These are phyloP conservation scores for Semaprochilodus insignis DNA, from an alignment of 2,797 vertebrate genomes.

Conservation along the genomic window DNA sequence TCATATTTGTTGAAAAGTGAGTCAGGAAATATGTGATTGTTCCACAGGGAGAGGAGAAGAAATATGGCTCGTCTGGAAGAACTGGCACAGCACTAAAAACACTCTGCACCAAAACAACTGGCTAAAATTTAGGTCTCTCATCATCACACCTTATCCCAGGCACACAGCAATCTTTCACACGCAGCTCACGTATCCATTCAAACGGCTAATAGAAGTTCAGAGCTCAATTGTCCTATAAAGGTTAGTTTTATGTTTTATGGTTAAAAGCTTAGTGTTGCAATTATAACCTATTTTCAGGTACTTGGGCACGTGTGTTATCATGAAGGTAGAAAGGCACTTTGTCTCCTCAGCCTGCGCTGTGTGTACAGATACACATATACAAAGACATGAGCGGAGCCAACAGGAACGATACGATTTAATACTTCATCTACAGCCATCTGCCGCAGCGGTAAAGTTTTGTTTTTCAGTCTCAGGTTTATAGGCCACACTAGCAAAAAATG, in stretches of 20 bases:
- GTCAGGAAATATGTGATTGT: constrained; percentile 26
- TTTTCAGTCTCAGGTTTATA: not conserved
- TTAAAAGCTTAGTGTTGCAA: not conserved
- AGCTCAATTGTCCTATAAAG: not conserved
- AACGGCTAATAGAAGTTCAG: not conserved
- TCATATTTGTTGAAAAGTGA: constrained; percentile 22
- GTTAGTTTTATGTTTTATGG: not conserved
- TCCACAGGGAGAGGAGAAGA: constrained; percentile 25
- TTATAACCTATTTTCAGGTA: not conserved
- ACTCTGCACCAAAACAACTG: constrained; percentile 19
- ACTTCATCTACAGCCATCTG: constrained; percentile 24
- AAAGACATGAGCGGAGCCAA: not conserved
- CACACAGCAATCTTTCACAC: constrained; percentile 16
- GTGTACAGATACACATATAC: not conserved
- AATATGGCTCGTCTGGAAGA: constrained; percentile 32
- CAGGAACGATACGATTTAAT: not conserved
- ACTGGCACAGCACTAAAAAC: constrained; percentile 36
- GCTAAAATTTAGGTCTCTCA: constrained; percentile 25
- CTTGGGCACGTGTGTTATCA: not conserved
- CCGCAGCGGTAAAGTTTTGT: not conserved
- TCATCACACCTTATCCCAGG: constrained; percentile 6
- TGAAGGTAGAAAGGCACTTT: not conserved
- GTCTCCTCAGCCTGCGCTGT: not conserved
- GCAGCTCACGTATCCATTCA: not conserved
- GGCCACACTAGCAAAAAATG: constrained; percentile 35